Base-by-base conservation (phyloP, 1,140 invertebrate species). In the Drosophila bipectinata region DNA sequence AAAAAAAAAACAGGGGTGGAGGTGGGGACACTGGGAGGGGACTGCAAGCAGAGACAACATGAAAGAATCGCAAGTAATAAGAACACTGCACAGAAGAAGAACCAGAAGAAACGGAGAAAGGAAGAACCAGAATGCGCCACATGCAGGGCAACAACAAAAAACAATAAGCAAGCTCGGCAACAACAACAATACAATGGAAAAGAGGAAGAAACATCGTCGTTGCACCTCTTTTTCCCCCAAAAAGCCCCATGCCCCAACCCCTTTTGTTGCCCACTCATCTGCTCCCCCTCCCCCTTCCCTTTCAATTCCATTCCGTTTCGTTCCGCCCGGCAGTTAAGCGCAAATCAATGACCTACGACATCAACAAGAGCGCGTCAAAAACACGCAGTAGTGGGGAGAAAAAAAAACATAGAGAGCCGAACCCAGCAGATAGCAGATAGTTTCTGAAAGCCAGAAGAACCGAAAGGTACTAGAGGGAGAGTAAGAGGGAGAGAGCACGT, bases 271-370 rank as follows among this genome's bases (percentile, higher is more conserved):
- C 6, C 24, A 21, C 18, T 47, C 44, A 18, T 64, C 47, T 15
- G 60, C 15, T 26, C 64, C 63, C 59, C 37, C 21, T 0, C 2
- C 3, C 21, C 21, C 18, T 1, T 15, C 18, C 21, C 63, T 34
- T 53, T 61, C 15, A 9, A 39, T 59, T 49, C 55, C 30, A 67
- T 67, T 48, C 45, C 45, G 44, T 67, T 67, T 24, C 59, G 63
- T 67, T 67, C 61, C 54, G 61, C 47, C 54, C 62, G 68, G 60
- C 69, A 67, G 83, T 88, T 85, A 87, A 88, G 76, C 83, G 79
- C 83, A 88, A 88, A 88, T 88, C 83, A 88, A 88, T 88, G 83
- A 88, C 83, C 83, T 88, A 88, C 83, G 83, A 88, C 83, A 88
- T 85, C 82, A 79, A 73, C 74, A 76, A 67, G 69, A 85, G 56